These are phyloP conservation scores for Hydractinia symbiolongicarpus DNA, from an alignment of 30 jellyfish, hydroid and myxozoan genomes.

Conservation along the genomic window DNA sequence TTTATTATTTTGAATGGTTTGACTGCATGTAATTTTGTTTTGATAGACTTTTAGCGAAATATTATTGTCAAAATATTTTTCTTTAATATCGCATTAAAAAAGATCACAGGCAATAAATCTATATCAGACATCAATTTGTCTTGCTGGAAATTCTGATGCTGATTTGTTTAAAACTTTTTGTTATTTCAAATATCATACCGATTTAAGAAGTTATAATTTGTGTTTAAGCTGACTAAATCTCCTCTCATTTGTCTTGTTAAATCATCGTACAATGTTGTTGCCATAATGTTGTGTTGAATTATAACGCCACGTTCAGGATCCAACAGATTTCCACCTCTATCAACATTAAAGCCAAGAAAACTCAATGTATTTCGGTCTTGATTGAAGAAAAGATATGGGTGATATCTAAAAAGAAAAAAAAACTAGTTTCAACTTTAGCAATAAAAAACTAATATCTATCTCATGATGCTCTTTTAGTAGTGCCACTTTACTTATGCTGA, in stretches of 20 bases:
- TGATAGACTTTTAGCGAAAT: no score
- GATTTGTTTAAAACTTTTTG: no score
- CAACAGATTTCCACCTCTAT: slow-evolving; percentile 33
- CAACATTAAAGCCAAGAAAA: slow-evolving; percentile 48
- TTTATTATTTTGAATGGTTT: no score
- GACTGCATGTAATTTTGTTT: no score
- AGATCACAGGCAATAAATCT: no score
- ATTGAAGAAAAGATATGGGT: slow-evolving; percentile 62
- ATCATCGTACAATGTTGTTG: slow-evolving; percentile 27
- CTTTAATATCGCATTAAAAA: no score
- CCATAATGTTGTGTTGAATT: slow-evolving; percentile 33
- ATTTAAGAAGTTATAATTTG: neutral
- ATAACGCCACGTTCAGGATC: slow-evolving; percentile 33
- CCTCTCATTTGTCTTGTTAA: slow-evolving; percentile 30
- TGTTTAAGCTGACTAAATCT: slow-evolving; percentile 12
- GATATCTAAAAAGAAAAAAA: slow-evolving; percentile 34
- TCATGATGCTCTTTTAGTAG: neutral
- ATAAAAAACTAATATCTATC: neutral
- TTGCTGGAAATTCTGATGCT: no score
- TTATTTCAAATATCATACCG: neutral
- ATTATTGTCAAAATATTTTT: no score
- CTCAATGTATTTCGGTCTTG: slow-evolving; percentile 44
- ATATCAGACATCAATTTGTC: no score
- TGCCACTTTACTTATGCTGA: no score
- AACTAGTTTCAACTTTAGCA: neutral